phyloP scores from a whole-genome alignment of 2,797 vertebrate species.

The Prunella strophiata region DNA sequence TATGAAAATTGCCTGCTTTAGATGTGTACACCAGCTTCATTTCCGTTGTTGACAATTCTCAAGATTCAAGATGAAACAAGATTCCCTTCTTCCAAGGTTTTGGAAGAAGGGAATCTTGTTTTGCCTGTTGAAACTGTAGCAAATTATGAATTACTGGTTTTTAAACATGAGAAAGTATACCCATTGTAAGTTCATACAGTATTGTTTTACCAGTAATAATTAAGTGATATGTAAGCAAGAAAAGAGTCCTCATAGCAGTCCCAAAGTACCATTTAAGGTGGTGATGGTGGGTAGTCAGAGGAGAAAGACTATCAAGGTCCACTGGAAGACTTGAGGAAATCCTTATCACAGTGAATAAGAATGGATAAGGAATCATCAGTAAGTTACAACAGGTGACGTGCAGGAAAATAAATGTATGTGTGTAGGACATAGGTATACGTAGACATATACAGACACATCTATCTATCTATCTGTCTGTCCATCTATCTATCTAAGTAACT shows the following conservation, averaged over 20 bases:
- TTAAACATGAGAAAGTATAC: neutral
- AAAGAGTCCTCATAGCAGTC: neutral
- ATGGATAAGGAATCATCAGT: neutral
- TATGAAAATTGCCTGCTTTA: neutral
- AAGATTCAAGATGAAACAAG: neutral
- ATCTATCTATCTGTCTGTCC: neutral
- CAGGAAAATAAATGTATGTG: neutral
- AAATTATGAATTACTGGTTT: neutral
- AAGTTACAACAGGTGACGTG: neutral
- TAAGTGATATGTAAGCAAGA: neutral
- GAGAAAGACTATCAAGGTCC: neutral
- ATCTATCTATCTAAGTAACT: neutral
- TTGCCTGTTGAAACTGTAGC: neutral
- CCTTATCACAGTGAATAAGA: neutral
- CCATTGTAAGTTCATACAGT: neutral
- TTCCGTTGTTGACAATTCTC: neutral
- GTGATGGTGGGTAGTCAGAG: neutral
- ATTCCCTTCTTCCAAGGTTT: neutral
- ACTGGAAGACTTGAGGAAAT: neutral
- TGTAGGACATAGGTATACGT: neutral
- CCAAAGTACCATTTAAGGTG: neutral
- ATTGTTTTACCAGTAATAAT: constrained; percentile 35
- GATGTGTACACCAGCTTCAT: neutral
- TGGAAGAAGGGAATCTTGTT: neutral
- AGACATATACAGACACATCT: neutral